Conservation (phyloP, 2,888 invertebrate genomes). For the Bembecia ichneumoniformis region DNA sequence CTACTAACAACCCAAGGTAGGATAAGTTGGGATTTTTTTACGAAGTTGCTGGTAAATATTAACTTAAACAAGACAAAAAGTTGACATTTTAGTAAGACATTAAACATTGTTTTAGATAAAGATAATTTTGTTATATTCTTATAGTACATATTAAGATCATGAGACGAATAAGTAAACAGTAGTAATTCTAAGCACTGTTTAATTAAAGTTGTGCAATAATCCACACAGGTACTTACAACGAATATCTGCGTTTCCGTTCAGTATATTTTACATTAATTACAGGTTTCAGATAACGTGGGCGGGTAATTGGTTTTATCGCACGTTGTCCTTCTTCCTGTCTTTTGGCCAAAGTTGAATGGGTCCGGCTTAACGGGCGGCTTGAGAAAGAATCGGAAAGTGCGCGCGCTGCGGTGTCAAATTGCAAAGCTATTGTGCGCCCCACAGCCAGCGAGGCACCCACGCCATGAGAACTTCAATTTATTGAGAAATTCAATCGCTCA, state of each 20-base stretch:
- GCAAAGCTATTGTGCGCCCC: conserved; percentile 35
- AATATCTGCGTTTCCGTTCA: conserved; percentile 36
- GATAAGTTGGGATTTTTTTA: too few relatives aligned
- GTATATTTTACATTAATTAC: conserved; percentile 65
- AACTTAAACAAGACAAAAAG: too few relatives aligned
- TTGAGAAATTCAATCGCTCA: background rate
- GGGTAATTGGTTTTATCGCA: conserved; percentile 65
- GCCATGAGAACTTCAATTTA: conserved; percentile 11
- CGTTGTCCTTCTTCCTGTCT: conserved; percentile 67
- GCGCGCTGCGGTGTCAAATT: conserved; percentile 42
- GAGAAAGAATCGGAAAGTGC: conserved; percentile 40
- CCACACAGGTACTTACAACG: too few relatives aligned
- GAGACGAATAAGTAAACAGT: too few relatives aligned
- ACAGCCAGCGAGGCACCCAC: conserved; percentile 53
- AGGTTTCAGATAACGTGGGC: conserved; percentile 66
- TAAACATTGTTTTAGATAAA: too few relatives aligned
- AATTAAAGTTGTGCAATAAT: too few relatives aligned
- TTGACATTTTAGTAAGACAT: too few relatives aligned
- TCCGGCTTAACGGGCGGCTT: conserved; percentile 18
- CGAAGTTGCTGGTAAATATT: too few relatives aligned
- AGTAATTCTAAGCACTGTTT: too few relatives aligned
- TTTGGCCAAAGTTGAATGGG: conserved; percentile 43
- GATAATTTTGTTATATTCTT: too few relatives aligned
- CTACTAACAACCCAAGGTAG: too few relatives aligned
- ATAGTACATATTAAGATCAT: too few relatives aligned